phyloP scores from a whole-genome alignment of 2,888 invertebrate species.

The Mythimna albipuncta region DNA sequence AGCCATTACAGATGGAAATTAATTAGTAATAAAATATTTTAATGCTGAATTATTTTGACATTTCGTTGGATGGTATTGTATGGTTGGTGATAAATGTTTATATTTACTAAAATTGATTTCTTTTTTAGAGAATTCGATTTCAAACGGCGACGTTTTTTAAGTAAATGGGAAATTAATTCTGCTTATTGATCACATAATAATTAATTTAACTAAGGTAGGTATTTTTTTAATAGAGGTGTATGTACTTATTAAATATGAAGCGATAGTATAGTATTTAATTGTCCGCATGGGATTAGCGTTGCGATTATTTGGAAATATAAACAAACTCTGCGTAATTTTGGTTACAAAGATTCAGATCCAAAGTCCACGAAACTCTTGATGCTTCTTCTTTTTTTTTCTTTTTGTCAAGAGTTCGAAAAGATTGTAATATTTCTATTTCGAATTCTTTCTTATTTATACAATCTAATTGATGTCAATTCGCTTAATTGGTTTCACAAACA shows the following conservation, averaged over 20 bases:
- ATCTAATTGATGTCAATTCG: constrained; percentile 24
- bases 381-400: too few relatives aligned
- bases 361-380: neutral
- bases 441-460: constrained; percentile 10
- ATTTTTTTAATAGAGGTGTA: neutral
- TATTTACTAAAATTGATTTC: constrained; percentile 49
- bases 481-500: constrained; percentile 55
- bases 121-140: constrained; percentile 27
- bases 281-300: neutral
- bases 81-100: constrained; percentile 43
- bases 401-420: too few relatives aligned
- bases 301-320: neutral
- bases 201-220: neutral
- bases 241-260: neutral
- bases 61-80: constrained; percentile 39
- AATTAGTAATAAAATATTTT: constrained; percentile 55
- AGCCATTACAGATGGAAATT: constrained; percentile 48
- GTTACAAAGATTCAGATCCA: neutral
- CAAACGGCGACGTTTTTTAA: constrained; percentile 4
- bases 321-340: neutral
- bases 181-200: constrained; percentile 9
- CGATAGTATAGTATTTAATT: neutral
- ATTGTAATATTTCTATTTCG: neutral
- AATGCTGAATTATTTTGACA: constrained; percentile 54
- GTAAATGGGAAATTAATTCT: constrained; percentile 8